Base-by-base conservation (phyloP, 1,140 invertebrate genomes). In the Aethina tumida region DNA sequence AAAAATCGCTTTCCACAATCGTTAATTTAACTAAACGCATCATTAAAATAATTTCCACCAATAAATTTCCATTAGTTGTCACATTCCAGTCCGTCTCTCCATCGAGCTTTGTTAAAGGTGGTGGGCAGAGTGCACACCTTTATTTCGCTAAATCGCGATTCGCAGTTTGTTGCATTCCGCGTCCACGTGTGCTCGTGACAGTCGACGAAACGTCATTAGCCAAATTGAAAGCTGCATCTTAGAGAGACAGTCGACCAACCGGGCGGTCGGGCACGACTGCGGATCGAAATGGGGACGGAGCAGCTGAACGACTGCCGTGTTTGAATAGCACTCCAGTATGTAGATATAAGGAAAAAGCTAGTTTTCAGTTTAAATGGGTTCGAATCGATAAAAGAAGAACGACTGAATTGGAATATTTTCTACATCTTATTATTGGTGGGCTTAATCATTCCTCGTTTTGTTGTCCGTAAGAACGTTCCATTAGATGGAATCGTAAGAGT, bases 161-260 rank as follows among this genome's bases (percentile, higher is more conserved):
- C 40, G 37, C 31, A 27, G 34, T 49, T 41, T 45, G 50, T 52
- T 32, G 18, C 30, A 13, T 32, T 32, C 4, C 13, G 14, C 14
- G 5, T 45, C 47, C 47, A 56, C 52, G 55, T 56, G 53, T 58
- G 57, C 52, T 55, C 49, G 56, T 57, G 56, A 60, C 58, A 58
- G 55, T 54, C 55, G 54, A 56, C 48, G 56, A 56, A 58, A 60
- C 56, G 52, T 60, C 58, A 60, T 60, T 60, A 60, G 58, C 54
- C 51, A 60, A 60, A 60, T 60, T 60, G 58, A 60, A 58, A 58
- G 58, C 54, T 55, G 52, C 55, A 60, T 60, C 52, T 58, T 56
- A 53, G 43, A 39, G 43, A 41, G 45, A 49, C 48, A 53, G 47
- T 29, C 20, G 49, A 17, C 46, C 53, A 48, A 36, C n/a, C 35